Evolutionary conservation across 2,797 vertebrate species (phyloP).

Genomic region (Crocidura indochinensis): DNA sequence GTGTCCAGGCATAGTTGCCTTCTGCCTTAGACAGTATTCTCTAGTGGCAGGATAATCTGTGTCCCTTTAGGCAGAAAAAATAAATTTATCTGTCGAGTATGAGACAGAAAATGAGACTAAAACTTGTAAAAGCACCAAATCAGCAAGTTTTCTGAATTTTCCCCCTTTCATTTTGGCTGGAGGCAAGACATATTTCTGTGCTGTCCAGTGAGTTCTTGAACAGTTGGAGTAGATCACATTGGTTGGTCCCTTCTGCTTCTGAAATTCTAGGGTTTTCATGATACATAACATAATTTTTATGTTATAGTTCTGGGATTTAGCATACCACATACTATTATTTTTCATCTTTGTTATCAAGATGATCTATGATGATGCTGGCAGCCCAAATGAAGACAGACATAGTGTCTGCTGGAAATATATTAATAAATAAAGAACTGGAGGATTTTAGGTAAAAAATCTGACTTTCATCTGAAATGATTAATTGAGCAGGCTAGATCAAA

Average conservation of each 20-base stretch:
- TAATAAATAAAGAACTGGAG: background rate
- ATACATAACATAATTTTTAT: too few species aligned
- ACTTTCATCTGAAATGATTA: background rate
- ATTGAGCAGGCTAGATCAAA: background rate
- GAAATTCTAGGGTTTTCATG: background rate
- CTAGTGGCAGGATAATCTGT: background rate
- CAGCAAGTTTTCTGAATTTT: constrained; percentile 67
- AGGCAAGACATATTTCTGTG: constrained; percentile 17
- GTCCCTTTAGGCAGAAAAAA: constrained; percentile 64
- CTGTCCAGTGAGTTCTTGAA: background rate
- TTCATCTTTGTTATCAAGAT: background rate
- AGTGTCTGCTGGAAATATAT: background rate
- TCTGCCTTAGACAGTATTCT: background rate
- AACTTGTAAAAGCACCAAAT: constrained; percentile 40
- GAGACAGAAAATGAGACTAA: constrained; percentile 63
- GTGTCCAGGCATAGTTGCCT: background rate
- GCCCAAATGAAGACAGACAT: constrained; percentile 15
- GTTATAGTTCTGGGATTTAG: background rate
- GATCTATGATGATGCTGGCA: background rate
- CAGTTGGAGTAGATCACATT: background rate
- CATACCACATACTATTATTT: background rate
- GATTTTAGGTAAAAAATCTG: constrained; percentile 16
- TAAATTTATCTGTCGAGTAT: constrained; percentile 64
- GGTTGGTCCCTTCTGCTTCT: background rate
- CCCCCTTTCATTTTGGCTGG: background rate